Base-by-base conservation (phyloP, 37 sponge, comb jelly and placozoan genomes). In the Halisarca cf. caerulea region DNA sequence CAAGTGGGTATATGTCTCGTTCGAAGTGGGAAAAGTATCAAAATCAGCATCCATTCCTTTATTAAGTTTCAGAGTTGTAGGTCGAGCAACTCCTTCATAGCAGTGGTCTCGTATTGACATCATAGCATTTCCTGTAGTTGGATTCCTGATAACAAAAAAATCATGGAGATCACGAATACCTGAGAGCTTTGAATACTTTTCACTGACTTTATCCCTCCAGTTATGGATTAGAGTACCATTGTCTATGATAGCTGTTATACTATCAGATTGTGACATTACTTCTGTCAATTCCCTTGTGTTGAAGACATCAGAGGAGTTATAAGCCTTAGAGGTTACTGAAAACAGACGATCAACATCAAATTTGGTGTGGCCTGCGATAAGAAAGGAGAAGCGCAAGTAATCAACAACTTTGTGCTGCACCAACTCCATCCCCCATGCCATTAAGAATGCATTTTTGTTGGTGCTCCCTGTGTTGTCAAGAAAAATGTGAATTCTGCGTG, bases 301-400 rank as follows among this genome's bases (percentile, higher is more conserved):
- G 47, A 82, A 82, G n/a, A 82, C 68, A 62, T 82, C 83, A 14
- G 35, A 25, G 27, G 30, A 41, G 27, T 61, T 64, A 45, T 82
- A 82, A 14, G 47, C 64, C 18, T 30, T 21, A 14, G 83, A 66
- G 18, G 41, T 35, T 33, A 18, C 64, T 40, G 68, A 82, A 23
- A 82, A 82, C 11, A 82, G 47, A 20, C 47, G 66, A 62, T 82
- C 83, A 8, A 78, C 78, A 21, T 28, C 15, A 74, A 86, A 79
- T 81, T 73, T 87, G 0, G 87, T 87, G 41, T 87, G 75, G 8
- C 87, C 81, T 30, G 87, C 87, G 21, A 87, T 24, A 14, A 81
- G 18, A 25, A 87, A 87, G 3, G 85, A 84, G 8, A 60, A 25
- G 11, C 78, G 44, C 39, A 87, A 1, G 34, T 78, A 81, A 25